Evolutionary conservation across 2,888 invertebrate species (phyloP), one percentile per base, ranked within the genome.

Genomic region (Andrena marginata): DNA sequence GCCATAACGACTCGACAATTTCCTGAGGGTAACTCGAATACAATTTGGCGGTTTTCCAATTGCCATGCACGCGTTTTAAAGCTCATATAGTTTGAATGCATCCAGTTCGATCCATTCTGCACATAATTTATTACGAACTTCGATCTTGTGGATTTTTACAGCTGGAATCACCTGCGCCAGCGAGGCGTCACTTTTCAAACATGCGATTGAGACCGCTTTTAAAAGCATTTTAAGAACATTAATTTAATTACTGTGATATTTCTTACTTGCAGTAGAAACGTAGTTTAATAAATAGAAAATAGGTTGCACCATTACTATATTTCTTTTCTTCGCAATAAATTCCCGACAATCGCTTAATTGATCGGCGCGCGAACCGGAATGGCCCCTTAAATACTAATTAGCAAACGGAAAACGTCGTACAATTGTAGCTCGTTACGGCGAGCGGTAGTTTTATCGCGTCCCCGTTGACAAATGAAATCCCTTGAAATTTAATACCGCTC

Each of bases 391-490:
- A 56, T 13, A 69, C 8, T 48, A 10, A 72, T 71, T 64, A 72
- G 29, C 26, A 31, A 16, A 35, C 64, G n/a, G 23, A 4, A 33
- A 49, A 20, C 31, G 33, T 48, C 10, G 6, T 20, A 72, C 54
- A 76, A 76, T 76, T 29, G 65, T 59, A 16, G 77, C 79, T 84
- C 71, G 64, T 74, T 48, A 77, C 42, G 76, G 77, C 70, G 80
- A 77, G 69, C 71, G 84, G 80, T 86, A 83, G 84, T 83, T 87
- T 84, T 81, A 82, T 80, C 64, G 81, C 77, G 77, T 67, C 71
- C 59, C 62, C 64, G 76, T 67, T 90, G 89, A 90, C 88, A 89
- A 91, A 91, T 89, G 87, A 88, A 91, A 92, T 91, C 87, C 85
- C 78, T 67, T 74, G 86, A 89, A 92, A 91, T 91, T 90, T 91